Evolutionary conservation across 2,113 vertebrate genomes (phyloP).

Genomic region (Myanophis thanlyinensis): DNA sequence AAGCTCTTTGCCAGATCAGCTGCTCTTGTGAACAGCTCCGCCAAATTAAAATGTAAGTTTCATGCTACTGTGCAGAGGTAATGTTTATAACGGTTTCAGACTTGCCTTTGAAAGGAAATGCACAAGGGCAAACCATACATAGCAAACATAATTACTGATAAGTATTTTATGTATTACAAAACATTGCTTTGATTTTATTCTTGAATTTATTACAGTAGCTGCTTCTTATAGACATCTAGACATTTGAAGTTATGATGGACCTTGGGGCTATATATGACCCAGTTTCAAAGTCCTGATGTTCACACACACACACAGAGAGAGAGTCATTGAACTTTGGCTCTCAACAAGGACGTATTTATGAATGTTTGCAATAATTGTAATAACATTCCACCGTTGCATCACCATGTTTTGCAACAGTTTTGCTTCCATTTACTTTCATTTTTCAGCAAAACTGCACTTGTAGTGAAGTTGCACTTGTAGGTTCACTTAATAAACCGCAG

Average conservation of each 20-base stretch:
- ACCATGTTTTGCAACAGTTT: not conserved
- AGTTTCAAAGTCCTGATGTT: not conserved
- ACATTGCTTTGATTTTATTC: not conserved
- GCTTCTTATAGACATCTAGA: not conserved
- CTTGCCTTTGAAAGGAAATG: not conserved
- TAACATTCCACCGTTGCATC: not conserved
- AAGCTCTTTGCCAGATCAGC: slow-evolving; percentile 82
- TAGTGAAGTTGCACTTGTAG: not conserved
- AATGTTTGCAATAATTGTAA: not conserved
- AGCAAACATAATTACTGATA: not conserved
- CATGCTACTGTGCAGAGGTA: rapidly evolving
- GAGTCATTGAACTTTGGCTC: not conserved
- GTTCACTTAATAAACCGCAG: not conserved
- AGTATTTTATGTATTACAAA: not conserved
- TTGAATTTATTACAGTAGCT: not conserved
- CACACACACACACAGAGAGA: not conserved
- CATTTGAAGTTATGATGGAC: not conserved
- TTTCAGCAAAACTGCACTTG: not conserved
- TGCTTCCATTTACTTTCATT: not conserved
- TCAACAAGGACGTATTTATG: not conserved
- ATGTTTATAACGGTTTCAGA: not conserved
- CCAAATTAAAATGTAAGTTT: slow-evolving; percentile 82
- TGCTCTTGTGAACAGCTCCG: slow-evolving; percentile 74
- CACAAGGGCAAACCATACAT: not conserved
- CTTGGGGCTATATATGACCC: not conserved